Evolutionary conservation across 2,888 invertebrate species (phyloP), one percentile per base, ranked within the genome.

Genomic region (Cryptus viduatorius): DNA sequence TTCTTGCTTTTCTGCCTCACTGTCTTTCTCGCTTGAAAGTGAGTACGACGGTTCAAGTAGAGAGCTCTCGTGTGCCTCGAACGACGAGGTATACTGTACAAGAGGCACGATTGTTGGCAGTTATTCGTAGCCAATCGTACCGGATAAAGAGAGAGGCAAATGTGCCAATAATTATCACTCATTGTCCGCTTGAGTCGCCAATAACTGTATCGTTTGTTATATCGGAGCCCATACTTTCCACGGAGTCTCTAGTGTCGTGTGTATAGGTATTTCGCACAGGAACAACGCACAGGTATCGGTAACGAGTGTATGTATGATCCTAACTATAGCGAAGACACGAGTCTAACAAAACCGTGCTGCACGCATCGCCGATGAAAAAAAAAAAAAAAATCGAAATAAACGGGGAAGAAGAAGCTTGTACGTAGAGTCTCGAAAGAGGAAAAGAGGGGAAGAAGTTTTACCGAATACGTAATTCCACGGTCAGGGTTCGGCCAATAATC

Each of bases 401-500:
- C 37, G 24, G 29, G 56, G 53, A 48, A 48, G 29, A 31, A 46
- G 64, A 37, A 37, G 37, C 37, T 61, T 37, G 53, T 61, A 24
- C 61, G 53, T 42, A 16, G 82, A 86, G 85, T 83, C 80, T 71
- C 48, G 75, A 7, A 24, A 24, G 73, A 68, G 65, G n/a, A 24
- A 19, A 44, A 71, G 50, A 65, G 29, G 48, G 56, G 42, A 76
- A 48, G 29, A 19, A 88, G 87, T 91, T 91, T 91, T 31, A 61
- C 61, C 61, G 31, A 61, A 92, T 92, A 90, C 90, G 90, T 92
- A 92, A 92, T 92, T 90, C 89, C 88, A 84, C 89, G 92, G 91
- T 92, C 91, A 91, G 90, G 90, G 90, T 91, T 92, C 92, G 90
- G 90, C 90, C 91, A 91, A 92, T 92, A 92, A 92, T 92, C 91